Evolutionary conservation across 2,113 vertebrate species (phyloP).

Genomic region (Protobothrops flavoviridis): DNA sequence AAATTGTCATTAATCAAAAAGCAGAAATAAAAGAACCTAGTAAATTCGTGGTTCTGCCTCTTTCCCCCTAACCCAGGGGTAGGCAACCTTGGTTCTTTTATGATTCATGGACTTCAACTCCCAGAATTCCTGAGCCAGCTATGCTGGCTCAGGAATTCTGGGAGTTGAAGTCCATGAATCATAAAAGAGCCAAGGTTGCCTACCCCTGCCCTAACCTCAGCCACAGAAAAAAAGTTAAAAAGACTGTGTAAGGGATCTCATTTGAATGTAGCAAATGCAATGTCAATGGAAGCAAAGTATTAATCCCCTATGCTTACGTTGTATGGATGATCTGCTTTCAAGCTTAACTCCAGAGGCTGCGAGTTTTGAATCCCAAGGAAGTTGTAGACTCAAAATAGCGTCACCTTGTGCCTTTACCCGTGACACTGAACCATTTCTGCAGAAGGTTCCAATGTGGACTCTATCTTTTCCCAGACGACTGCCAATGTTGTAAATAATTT

Average conservation of each 20-base stretch:
- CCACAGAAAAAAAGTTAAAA: too few species aligned
- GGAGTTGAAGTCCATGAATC: too few species aligned
- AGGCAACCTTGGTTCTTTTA: too few species aligned
- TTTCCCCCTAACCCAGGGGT: neutral
- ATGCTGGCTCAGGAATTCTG: too few species aligned
- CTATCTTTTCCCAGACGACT: conserved; percentile 56
- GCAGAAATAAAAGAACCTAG: neutral
- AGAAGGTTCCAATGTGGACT: conserved; percentile 81
- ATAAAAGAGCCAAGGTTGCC: too few species aligned
- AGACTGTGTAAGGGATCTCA: neutral
- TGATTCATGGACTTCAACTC: too few species aligned
- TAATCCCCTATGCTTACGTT: conserved; percentile 66
- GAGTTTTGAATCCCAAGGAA: conserved; percentile 72
- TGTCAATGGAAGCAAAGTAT: neutral
- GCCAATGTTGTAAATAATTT: conserved; percentile 72
- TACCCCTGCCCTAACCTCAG: too few species aligned
- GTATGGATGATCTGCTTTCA: conserved; percentile 72
- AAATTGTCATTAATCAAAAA: neutral
- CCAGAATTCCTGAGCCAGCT: too few species aligned
- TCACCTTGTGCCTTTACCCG: conserved; percentile 73
- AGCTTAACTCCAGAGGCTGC: conserved; percentile 76
- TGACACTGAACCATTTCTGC: conserved; percentile 80
- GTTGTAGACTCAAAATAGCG: conserved; percentile 71
- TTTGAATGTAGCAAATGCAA: neutral
- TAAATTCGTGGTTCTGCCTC: neutral